phyloP scores from a whole-genome alignment of 2,888 invertebrate species.

The Molorchus minor region DNA sequence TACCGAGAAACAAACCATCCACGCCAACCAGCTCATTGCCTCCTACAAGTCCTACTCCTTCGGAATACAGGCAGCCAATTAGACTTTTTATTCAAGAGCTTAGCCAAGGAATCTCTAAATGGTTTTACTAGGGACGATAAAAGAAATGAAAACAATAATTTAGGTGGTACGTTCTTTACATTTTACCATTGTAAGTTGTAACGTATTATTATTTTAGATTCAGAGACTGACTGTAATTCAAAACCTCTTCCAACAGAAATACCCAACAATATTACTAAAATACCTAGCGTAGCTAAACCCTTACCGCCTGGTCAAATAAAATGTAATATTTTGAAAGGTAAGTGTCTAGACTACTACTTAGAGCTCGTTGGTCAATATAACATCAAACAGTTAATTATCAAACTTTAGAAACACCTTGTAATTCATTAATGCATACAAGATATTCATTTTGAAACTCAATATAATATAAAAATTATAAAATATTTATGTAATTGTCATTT shows the following conservation, averaged over 20 bases:
- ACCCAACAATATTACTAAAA: conserved; percentile 59
- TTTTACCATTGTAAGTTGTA: too few relatives aligned
- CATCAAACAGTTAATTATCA: too few relatives aligned
- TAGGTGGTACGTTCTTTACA: conserved; percentile 53
- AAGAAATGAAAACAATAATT: conserved; percentile 67
- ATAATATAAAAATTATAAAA: too few relatives aligned
- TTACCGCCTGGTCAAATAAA: conserved; percentile 91
- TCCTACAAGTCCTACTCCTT: conserved; percentile 53
- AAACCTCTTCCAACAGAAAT: conserved; percentile 59
- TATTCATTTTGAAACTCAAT: too few relatives aligned
- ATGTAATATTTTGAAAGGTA: conserved; percentile 93
- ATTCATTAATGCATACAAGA: too few relatives aligned
- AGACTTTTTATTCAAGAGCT: conserved; percentile 80
- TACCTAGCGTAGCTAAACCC: conserved; percentile 65
- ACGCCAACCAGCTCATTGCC: conserved; percentile 41
- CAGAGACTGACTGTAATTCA: conserved; percentile 48
- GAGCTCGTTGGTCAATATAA: too few relatives aligned
- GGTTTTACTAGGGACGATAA: conserved; percentile 65
- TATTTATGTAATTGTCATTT: too few relatives aligned
- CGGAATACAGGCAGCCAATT: conserved; percentile 65
- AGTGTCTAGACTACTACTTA: conserved; percentile 45
- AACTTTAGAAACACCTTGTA: too few relatives aligned
- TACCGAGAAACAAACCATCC: conserved; percentile 53
- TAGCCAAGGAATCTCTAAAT: conserved; percentile 74
- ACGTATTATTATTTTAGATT: conserved; percentile 45